A percentile compares a stretch with the other conserved stretches of the same genome.
Conservation (phyloP, 2,888 invertebrate genomes). For the Spilarctia lutea region DNA sequence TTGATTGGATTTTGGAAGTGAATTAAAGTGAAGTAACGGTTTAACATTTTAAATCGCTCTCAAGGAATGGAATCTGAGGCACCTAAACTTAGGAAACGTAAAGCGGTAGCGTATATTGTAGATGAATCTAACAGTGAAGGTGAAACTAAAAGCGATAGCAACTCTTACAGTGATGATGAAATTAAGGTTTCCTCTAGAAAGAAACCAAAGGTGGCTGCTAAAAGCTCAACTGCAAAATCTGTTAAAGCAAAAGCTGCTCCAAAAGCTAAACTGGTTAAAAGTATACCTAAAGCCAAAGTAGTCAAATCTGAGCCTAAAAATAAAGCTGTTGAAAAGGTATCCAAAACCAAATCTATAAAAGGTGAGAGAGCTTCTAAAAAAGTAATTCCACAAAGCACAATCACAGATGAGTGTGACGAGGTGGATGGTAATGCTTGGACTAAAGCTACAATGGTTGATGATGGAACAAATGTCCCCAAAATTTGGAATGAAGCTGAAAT, state of each 20-base stretch:
- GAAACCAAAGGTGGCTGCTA: conserved; percentile 25
- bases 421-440: conserved; percentile 15
- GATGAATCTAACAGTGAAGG: conserved; percentile 21
- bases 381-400: neutral
- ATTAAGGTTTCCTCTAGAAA: conserved; percentile 20
- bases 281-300: neutral
- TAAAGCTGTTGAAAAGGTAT: conserved; percentile 4
- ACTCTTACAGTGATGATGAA: conserved; percentile 21
- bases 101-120: conserved; percentile 45
- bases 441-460: conserved; percentile 5
- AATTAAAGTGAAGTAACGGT: neutral
- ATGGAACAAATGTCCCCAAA: conserved; percentile 24
- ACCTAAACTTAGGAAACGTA: conserved; percentile 56
- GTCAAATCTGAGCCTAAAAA: neutral
- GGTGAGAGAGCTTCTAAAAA: conserved; percentile 7
- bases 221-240: conserved; percentile 14
- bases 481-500: conserved; percentile 76
- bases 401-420: neutral
- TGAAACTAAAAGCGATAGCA: conserved; percentile 37
- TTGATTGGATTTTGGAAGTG: neutral
- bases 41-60: neutral
- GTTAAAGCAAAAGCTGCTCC: conserved; percentile 5
- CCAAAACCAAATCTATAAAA: conserved; percentile 5
- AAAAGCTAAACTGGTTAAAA: neutral
- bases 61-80: conserved; percentile 5